Evolutionary conservation across 2,113 vertebrate genomes (phyloP), one percentile per base, ranked within the genome.

Genomic region (Xiphophorus maculatus): DNA sequence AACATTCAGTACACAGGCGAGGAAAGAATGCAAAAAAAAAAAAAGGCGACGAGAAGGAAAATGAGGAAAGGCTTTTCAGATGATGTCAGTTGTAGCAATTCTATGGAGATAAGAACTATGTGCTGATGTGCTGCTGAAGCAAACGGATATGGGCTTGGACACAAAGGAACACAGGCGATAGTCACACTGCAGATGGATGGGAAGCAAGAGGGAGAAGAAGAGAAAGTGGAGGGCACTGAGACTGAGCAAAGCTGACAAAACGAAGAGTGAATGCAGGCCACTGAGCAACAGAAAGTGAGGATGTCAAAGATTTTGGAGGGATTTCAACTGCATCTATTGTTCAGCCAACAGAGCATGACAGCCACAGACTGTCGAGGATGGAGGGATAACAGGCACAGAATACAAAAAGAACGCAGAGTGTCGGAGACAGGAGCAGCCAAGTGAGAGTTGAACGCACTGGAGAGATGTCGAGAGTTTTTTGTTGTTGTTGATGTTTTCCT

Each of bases 381-480:
- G 74, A 80, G 51, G 33, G 63, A 76, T 77, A 12, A 4, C 37
- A 72, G 73, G 69, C 44, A 28, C 68, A 61, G 77, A 81, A 87
- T 85, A 73, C 77, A 79, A 75, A 86, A 7, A 67, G 8, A 74
- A 61, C 5, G 9, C 51, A 10, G 71, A 71, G 73, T 66, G 51
- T 4, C 2, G 2, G 63, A 74, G 73, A 73, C 60, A 10, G 74
- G 71, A 13, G n/a, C 63, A 82, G 76, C 74, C 79, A 79, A 86
- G 80, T 25, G 27, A 71, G 84, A 87, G 81, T 76, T 77, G 83
- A 81, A 85, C 72, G 82, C 60, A 79, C 78, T 88, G 78, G 77
- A 83, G 71, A 61, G 78, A 82, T 87, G 77, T 90, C 83, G 89
- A 88, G 85, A 84, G 83, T 51, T 5, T 48, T 22, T 69, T 84